Percentiles rank a stretch among this genome's conserved stretches.
Evolutionary conservation across 2,888 invertebrate genomes (phyloP).

Genomic region (Xestoiulus laeticollis): DNA sequence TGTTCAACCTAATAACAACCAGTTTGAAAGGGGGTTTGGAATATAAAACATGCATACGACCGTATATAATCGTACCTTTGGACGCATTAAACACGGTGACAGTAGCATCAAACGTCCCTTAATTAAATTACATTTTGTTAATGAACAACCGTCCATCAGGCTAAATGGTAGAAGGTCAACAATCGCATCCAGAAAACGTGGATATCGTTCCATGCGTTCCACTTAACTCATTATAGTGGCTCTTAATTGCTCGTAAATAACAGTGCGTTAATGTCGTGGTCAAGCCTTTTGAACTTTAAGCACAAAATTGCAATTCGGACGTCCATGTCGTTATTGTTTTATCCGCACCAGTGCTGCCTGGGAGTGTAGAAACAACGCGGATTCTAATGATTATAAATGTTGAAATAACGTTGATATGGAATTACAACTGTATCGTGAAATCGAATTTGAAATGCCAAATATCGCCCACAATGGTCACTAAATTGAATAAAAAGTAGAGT

Average conservation of each 20-base stretch:
- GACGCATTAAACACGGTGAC: background rate
- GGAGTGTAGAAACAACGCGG: too few relatives aligned
- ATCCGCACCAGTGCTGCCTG: too few relatives aligned
- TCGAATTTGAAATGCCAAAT: too few relatives aligned
- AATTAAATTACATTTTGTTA: background rate
- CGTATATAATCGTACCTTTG: background rate
- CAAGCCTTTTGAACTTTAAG: background rate
- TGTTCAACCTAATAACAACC: background rate
- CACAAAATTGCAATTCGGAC: background rate
- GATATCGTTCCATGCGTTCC: background rate
- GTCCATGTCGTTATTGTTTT: too few relatives aligned
- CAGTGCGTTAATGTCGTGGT: background rate
- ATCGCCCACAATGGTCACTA: too few relatives aligned
- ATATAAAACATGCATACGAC: background rate
- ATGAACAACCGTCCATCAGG: background rate
- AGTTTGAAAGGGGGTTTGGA: background rate
- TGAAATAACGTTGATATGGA: too few relatives aligned
- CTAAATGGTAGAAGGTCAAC: background rate
- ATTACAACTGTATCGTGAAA: too few relatives aligned
- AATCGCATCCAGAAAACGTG: background rate
- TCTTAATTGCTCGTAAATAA: background rate
- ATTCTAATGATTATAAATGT: too few relatives aligned
- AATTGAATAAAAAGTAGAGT: too few relatives aligned
- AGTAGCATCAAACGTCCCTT: background rate
- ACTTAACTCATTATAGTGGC: background rate